Base-by-base conservation (phyloP, 1,140 invertebrate genomes). In the Latrodectus geometricus region DNA sequence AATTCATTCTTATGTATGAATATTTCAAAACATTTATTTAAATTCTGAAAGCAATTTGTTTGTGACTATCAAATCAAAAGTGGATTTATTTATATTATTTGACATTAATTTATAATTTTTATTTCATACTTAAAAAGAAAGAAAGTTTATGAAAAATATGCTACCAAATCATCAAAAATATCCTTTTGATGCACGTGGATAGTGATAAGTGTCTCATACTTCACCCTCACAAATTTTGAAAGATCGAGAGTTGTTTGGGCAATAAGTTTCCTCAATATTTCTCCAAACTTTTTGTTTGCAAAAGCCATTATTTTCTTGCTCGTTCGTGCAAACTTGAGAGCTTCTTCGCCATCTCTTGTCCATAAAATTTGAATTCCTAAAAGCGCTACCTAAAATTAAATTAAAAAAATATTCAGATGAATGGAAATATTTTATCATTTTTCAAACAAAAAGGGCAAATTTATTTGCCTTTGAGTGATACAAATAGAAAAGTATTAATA, bases 321-420 rank as follows among this genome's bases (percentile, higher is more conserved):
- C 88, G 95, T 94, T 81, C 96, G 93, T 35, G 97, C 96, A 92
- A 96, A 96, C 90, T 95, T 94, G 75, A 99, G 91, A 0, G 97
- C 97, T 56, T 96, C 90, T 90, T 98, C 97, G 9, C 96, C 94
- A 91, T 99, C 97, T 89, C 97, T 92, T 0, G 97, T 99, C 97
- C 97, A 99, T 85, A 98, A 95, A 94, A 99, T 98, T 93, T 99
- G 98, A 72, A 99, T 95, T n/a, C 97, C 97, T 15, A 99, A 92
- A 48, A 99, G 93, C 65, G 97, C 97, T 77, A 98, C 92, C 95
- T 96, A 89, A 17, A 81, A 79, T 20, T 78, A 80, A 75, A 65
- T 79, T 77, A 7, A 23, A 0, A 14, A 52, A 12, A 35, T 8
- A 11, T 14, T 35, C 8, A 49, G 9, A 72, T 14, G 1, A 9